Evolutionary conservation across 2,113 vertebrate species (phyloP).

Genomic region (Labeo catla): DNA sequence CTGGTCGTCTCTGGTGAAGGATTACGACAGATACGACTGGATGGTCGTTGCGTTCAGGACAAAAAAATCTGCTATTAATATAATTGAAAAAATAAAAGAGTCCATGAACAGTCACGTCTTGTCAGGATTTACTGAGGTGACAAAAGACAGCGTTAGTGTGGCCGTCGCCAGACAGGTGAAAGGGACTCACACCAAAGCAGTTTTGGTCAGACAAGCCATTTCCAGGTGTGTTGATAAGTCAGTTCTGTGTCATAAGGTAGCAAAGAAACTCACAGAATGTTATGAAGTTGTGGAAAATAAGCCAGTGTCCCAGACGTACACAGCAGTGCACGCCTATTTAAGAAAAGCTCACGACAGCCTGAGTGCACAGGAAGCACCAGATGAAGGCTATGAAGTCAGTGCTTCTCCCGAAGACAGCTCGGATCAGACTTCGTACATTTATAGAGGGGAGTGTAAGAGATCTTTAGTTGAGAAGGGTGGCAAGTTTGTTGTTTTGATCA

Average conservation of each 20-base stretch:
- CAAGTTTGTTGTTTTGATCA: too few relatives aligned
- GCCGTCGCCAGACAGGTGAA: background rate
- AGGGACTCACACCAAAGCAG: background rate
- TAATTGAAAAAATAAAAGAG: rapidly evolving
- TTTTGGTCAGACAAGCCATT: background rate
- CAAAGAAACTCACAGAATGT: background rate
- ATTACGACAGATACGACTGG: background rate
- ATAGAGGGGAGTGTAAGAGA: too few relatives aligned
- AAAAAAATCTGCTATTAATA: background rate
- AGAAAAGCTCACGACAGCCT: too few relatives aligned
- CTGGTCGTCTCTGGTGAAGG: background rate
- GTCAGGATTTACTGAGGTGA: background rate
- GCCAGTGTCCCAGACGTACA: too few relatives aligned
- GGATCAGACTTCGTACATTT: too few relatives aligned
- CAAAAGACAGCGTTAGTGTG: background rate
- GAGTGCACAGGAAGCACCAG: too few relatives aligned
- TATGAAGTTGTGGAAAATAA: too few relatives aligned
- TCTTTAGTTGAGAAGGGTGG: too few relatives aligned
- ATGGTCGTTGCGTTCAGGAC: background rate
- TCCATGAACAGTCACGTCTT: background rate
- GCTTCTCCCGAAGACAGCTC: too few relatives aligned
- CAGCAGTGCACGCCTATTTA: too few relatives aligned
- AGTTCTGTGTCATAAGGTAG: background rate
- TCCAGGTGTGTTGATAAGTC: background rate
- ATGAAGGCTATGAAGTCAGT: too few relatives aligned